Evolutionary conservation across 2,797 vertebrate genomes (phyloP), one percentile per base, ranked within the genome.

Genomic region (Enteromius viviparus): DNA sequence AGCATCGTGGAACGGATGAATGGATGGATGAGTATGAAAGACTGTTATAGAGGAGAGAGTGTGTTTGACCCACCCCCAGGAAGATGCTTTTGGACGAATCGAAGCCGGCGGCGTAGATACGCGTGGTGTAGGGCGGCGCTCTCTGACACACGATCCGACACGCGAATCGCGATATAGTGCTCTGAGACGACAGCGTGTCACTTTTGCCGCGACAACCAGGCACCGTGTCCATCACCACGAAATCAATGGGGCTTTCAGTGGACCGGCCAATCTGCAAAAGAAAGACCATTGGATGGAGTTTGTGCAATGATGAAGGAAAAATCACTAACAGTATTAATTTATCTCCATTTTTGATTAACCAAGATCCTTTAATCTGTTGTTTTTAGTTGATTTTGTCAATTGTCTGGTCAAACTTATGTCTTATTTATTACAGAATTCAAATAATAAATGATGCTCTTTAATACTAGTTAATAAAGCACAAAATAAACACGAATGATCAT

Each of bases 51-150:
- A 69, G 40, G 37, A 80, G 70, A 72, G 69, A 66, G 81, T 34
- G 47, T 47, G 70, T 51, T 45, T 62, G 15, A 51, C 85, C 4
- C 51, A 99, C 97, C 94, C 97, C 97, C 70, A 99, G 95, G 89
- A 98, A 97, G 90, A 99, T 98, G 93, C 98, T 98, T 91, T 96
- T 99, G 72, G 97, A 96, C n/a, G 97, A 96, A 91, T 98, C 97
- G 85, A 98, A 99, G 88, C 97, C 97, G 1, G 97, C 97, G 17
- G 97, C 97, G 53, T 96, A 98, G 93, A 99, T 97, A 68, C 94
- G 94, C 10, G 96, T 96, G 2, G 95, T 95, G 90, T 96, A 96
- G 19, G 97, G 97, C 0, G 96, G 96, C 86, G 91, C 93, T 47
- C 97, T 95, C 85, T 98, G 96, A 89, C 97, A 99, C 85, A 98